phyloP scores from a whole-genome alignment of 2,888 invertebrate species.

The Maniola hyperantus region DNA sequence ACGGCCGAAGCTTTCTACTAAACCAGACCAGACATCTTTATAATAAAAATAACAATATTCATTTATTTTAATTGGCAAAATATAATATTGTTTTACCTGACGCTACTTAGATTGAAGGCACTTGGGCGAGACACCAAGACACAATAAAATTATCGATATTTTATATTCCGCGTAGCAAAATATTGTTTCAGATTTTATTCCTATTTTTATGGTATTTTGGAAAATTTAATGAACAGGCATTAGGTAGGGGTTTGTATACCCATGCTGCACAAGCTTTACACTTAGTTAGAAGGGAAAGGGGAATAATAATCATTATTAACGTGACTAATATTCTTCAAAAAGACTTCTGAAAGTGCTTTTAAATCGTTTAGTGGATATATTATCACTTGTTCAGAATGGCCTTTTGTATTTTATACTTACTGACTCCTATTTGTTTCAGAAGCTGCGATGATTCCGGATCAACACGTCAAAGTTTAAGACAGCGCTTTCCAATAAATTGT shows the following conservation, averaged over 20 bases:
- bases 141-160: constrained; percentile 65
- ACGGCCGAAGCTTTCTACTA: too few species aligned
- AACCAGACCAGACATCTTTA: too few species aligned
- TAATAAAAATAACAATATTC: too few species aligned
- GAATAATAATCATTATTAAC: too few species aligned
- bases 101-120: constrained; percentile 54
- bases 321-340: too few species aligned
- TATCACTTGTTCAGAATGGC: too few species aligned
- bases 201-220: constrained; percentile 9
- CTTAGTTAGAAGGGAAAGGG: too few species aligned
- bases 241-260: too few species aligned
- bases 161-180: constrained; percentile 38
- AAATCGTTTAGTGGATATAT: too few species aligned
- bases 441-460: neutral
- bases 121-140: constrained; percentile 58
- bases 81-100: constrained; percentile 40
- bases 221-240: too few species aligned
- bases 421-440: constrained; percentile 6
- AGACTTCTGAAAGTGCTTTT: too few species aligned
- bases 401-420: neutral
- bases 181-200: constrained; percentile 27
- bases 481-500: neutral
- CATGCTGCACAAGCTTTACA: too few species aligned
- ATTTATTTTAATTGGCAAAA: neutral
- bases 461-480: neutral